Percentiles rank a stretch among this genome's conserved stretches.
phyloP scores from a whole-genome alignment of 2,888 invertebrate genomes.

The Trisateles emortualis region DNA sequence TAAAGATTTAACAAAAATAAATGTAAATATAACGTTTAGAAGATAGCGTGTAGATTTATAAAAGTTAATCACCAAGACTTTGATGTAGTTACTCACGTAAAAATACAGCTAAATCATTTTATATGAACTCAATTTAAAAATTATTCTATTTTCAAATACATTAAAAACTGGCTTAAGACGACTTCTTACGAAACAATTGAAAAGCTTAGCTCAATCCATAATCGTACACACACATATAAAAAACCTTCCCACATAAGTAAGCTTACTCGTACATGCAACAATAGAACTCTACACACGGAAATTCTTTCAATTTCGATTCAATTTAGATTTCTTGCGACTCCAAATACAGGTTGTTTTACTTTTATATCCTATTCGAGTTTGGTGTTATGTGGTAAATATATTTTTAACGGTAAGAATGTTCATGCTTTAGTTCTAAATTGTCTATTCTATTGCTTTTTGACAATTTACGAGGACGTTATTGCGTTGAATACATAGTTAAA shows the following conservation, averaged over 20 bases:
- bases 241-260: background rate
- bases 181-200: slow-evolving; percentile 28
- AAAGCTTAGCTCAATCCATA: slow-evolving; percentile 22
- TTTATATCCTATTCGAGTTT: slow-evolving; percentile 29
- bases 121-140: too few species aligned
- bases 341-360: slow-evolving; percentile 53
- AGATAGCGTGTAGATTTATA: too few species aligned
- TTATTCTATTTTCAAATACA: background rate
- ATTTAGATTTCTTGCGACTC: slow-evolving; percentile 63
- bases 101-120: too few species aligned
- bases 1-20: too few species aligned
- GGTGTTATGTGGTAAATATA: slow-evolving; percentile 6
- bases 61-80: too few species aligned
- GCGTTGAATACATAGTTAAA: too few species aligned
- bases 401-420: background rate
- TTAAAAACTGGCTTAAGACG: background rate
- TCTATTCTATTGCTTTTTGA: too few species aligned
- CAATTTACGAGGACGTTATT: too few species aligned
- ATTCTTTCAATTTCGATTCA: slow-evolving; percentile 68
- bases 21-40: too few species aligned
- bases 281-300: slow-evolving; percentile 53
- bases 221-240: slow-evolving; percentile 3
- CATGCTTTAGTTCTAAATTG: too few species aligned
- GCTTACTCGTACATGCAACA: slow-evolving; percentile 17
- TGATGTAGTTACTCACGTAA: too few species aligned